Evolutionary conservation across 1,140 invertebrate genomes (phyloP).

Genomic region (Nilaparvata lugens): DNA sequence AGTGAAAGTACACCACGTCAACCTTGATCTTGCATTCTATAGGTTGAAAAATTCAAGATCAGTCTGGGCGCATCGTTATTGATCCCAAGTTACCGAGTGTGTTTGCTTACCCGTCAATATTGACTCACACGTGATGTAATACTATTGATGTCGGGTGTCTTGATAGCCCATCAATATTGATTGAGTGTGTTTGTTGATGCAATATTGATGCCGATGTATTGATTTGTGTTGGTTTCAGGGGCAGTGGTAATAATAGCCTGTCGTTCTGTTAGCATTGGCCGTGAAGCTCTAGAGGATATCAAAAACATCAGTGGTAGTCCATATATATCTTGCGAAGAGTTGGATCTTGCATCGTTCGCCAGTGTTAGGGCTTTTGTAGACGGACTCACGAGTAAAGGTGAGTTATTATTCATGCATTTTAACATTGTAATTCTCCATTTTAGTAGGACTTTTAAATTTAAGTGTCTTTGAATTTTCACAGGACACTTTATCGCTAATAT

Average conservation of each 20-base stretch:
- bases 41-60: too few relatives aligned
- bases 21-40: too few relatives aligned
- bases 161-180: neutral
- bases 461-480: too few relatives aligned
- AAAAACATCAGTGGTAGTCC: neutral
- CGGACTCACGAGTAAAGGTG: conserved; percentile 5
- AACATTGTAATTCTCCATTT: neutral
- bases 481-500: too few relatives aligned
- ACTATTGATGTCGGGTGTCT: too few relatives aligned
- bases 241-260: conserved; percentile 13
- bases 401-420: neutral
- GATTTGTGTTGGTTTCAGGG: conserved; percentile 3
- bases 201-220: neutral
- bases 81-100: too few relatives aligned
- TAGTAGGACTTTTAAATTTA: too few relatives aligned
- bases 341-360: conserved; percentile 7
- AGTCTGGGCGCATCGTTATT: too few relatives aligned
- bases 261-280: neutral
- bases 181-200: neutral
- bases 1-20: too few relatives aligned
- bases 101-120: too few relatives aligned
- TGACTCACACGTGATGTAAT: too few relatives aligned
- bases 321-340: conserved; percentile 1
- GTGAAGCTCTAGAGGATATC: neutral
- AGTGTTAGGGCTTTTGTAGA: conserved; percentile 14